These are phyloP conservation scores for Phrixothrix hirtus DNA, from an alignment of 2,888 invertebrate species.

Conservation along the genomic window DNA sequence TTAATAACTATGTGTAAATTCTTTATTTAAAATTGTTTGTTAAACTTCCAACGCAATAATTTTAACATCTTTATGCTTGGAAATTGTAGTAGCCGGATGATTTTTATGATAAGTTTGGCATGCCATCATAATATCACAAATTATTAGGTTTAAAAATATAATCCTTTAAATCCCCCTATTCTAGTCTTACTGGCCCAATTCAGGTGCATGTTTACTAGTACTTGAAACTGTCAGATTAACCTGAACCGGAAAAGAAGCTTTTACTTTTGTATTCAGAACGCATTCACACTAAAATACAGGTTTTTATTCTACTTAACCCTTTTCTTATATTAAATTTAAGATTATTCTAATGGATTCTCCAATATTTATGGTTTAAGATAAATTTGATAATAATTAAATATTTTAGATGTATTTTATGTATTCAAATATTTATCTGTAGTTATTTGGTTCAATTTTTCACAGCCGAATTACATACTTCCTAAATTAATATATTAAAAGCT, in stretches of 20 bases:
- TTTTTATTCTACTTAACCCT: conserved; percentile 21
- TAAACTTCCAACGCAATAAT: background rate
- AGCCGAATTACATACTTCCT: too few species aligned
- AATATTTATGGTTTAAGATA: conserved; percentile 11
- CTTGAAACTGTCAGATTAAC: conserved; percentile 36
- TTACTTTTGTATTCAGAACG: conserved; percentile 24
- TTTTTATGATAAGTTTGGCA: background rate
- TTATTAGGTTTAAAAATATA: conserved; percentile 12
- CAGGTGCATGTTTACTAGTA: conserved; percentile 32
- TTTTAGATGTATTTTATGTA: too few species aligned
- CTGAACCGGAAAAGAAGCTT: conserved; percentile 33
- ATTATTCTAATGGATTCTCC: conserved; percentile 16
- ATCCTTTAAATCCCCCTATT: conserved; percentile 29
- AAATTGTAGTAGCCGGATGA: background rate
- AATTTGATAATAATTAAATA: too few species aligned
- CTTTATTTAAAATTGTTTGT: too few species aligned
- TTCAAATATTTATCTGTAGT: too few species aligned
- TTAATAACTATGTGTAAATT: too few species aligned
- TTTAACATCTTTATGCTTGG: background rate
- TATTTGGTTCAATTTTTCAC: too few species aligned
- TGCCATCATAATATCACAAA: background rate
- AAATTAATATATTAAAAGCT: too few species aligned
- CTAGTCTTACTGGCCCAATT: conserved; percentile 24
- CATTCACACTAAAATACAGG: conserved; percentile 20
- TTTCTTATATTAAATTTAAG: conserved; percentile 13